Evolutionary conservation across 2,797 vertebrate species (phyloP), one percentile per base, ranked within the genome.

Genomic region (Hapalemur alaotrensis): DNA sequence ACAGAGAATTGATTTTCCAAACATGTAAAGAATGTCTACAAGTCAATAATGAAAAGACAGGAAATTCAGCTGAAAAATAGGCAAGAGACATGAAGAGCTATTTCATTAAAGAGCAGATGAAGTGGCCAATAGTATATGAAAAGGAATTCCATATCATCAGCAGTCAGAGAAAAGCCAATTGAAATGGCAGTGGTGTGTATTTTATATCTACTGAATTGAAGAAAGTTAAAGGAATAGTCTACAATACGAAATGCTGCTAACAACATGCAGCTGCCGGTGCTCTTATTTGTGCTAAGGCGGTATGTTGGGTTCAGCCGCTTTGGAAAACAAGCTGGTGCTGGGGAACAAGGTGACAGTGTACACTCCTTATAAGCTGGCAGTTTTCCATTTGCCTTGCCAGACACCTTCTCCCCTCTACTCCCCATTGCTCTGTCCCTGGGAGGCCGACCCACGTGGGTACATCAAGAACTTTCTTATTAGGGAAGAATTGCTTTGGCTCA

Each of bases 231-330:
- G 63, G 52, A 48, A 46, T 25, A n/a, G 41, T 22, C 79, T 59
- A 0, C 14, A 8, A 2, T 32, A 12, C 38, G 0, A 4, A 32
- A 15, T 41, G 28, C 4, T 32, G 17, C 3, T n/a, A 57, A 14
- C 20, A n/a, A 11, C 1, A 25, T 0, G 46, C 22, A 23, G 46
- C 12, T 5, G 6, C n/a, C 18, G 22, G 28, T 28, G 9, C 10
- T 9, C 32, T 38, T 25, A 22, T 7, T 30, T 18, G 4, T 5
- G 7, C 35, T n/a, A 2, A 41, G 9, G 50, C 18, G 38, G 17
- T 38, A 8, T 23, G 20, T 14, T 4, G 18, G 4, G 14, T 38
- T 75, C 72, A 32, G 7, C 20, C 32, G 23, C 73, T 32, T 23
- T 46, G 43, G n/a, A 22, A 73, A 59, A 46, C 43, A 38, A 48